Percentiles rank a stretch among this genome's conserved stretches.
phyloP scores from a whole-genome alignment of 2,113 vertebrate species.

The Siniperca chuatsi region DNA sequence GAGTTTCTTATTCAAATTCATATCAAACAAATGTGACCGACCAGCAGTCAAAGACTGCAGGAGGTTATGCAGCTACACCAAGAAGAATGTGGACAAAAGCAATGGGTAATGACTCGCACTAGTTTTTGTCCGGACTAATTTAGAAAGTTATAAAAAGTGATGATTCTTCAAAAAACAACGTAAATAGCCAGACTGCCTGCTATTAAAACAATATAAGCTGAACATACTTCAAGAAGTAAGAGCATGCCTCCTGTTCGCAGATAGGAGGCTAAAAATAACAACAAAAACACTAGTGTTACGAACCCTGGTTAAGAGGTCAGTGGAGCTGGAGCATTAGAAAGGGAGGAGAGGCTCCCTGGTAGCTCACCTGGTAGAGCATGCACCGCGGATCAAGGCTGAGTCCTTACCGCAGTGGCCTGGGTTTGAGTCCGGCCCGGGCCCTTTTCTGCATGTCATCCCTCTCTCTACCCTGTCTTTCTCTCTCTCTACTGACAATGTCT shows the following conservation, averaged over 20 bases:
- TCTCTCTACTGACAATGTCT: too few relatives aligned
- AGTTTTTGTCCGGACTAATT: neutral
- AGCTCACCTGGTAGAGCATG: too few relatives aligned
- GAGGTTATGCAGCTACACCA: neutral
- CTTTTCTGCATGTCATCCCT: too few relatives aligned
- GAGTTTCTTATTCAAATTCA: constrained; percentile 2
- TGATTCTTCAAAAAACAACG: neutral
- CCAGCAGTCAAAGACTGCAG: neutral
- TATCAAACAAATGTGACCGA: constrained; percentile 22
- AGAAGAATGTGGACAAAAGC: neutral
- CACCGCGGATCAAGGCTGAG: too few relatives aligned
- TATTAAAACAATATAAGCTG: neutral
- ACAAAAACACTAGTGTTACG: neutral
- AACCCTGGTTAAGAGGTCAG: neutral
- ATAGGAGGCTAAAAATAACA: neutral
- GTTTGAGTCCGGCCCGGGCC: too few relatives aligned
- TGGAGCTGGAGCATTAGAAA: too few relatives aligned
- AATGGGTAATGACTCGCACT: neutral
- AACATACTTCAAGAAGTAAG: neutral
- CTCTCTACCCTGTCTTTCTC: too few relatives aligned
- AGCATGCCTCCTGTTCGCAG: neutral
- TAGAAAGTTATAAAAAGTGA: too few relatives aligned
- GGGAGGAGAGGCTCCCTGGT: too few relatives aligned
- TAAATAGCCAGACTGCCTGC: neutral
- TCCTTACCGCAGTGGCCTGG: too few relatives aligned